Evolutionary conservation across 2,797 vertebrate species (phyloP), one percentile per base, ranked within the genome.

Genomic region (Chiloscyllium punctatum): DNA sequence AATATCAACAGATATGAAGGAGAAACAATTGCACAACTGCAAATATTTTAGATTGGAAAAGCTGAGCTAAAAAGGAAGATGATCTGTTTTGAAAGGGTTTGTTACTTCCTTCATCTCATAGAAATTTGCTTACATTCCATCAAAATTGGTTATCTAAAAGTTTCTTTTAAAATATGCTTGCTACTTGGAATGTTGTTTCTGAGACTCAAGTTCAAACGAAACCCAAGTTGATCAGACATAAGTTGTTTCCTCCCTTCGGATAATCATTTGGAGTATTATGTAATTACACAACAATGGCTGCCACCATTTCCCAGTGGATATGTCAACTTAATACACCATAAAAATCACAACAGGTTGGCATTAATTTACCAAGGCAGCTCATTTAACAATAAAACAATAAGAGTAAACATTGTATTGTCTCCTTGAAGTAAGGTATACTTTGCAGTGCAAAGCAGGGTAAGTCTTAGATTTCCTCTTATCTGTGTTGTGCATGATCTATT

Each of bases 391-490:
- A 77, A 77, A 8, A 13, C 25, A 33, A 33, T 77, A 33, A n/a
- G 15, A 11, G 4, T 94, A 74, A 48, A 95, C 33, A 72, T 18
- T 77, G 30, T 77, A 91, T 53, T 74, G 25, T 18, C 48, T 57
- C 71, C 30, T 9, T 72, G 18, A 27, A 48, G 25, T 48, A 71
- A 25, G 68, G 69, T 94, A 18, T 51, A 72, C 25, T 57, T 94
- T 95, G 69, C 94, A 77, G 71, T 48, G 69, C 53, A 95, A 95
- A 95, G 30, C 51, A 77, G 27, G 42, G 94, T 77, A 72, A 95
- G 69, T 74, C 51, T 74, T 77, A n/a, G 53, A 33, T 72, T 33
- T 94, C 68, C 23, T 74, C 25, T 95, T 71, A 3, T 71, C 30
- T 48, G 13, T 95, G 51, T 95, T 71, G n/a, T 95, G 68, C 71